Conservation (phyloP, 2,888 invertebrate genomes). For the Octodonta nipae region DNA sequence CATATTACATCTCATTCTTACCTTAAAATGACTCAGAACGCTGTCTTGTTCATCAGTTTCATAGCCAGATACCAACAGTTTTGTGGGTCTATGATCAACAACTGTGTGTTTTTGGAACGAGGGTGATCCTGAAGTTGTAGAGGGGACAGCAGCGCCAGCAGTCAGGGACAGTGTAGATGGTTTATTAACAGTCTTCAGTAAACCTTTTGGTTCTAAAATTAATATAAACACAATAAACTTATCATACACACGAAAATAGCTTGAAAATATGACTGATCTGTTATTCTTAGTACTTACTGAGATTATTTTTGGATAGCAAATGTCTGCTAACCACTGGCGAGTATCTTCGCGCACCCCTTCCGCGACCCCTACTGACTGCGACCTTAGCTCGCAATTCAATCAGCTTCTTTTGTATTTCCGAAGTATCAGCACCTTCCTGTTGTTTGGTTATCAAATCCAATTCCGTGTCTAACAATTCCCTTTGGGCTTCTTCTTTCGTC, state of each 20-base stretch:
- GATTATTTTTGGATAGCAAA: constrained; percentile 31
- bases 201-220: constrained; percentile 15
- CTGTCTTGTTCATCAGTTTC: constrained; percentile 69
- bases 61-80: constrained; percentile 77
- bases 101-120: constrained; percentile 43
- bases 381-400: constrained; percentile 53
- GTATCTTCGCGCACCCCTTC: constrained; percentile 32
- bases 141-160: constrained; percentile 3
- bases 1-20: constrained; percentile 43
- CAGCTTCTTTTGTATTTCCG: constrained; percentile 64
- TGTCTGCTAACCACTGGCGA: constrained; percentile 27
- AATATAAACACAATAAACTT: no score
- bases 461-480: constrained; percentile 82
- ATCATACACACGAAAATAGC: background rate
- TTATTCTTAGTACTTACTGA: constrained; percentile 23
- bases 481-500: constrained; percentile 30
- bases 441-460: constrained; percentile 81
- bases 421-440: constrained; percentile 75
- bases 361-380: constrained; percentile 20
- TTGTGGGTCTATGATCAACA: constrained; percentile 74
- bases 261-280: background rate
- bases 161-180: constrained; percentile 8
- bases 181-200: constrained; percentile 19
- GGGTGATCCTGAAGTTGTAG: constrained; percentile 7
- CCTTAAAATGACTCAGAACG: constrained; percentile 71